Evolutionary conservation across 2,888 invertebrate species (phyloP).

Genomic region (Scaptomyza parva): DNA sequence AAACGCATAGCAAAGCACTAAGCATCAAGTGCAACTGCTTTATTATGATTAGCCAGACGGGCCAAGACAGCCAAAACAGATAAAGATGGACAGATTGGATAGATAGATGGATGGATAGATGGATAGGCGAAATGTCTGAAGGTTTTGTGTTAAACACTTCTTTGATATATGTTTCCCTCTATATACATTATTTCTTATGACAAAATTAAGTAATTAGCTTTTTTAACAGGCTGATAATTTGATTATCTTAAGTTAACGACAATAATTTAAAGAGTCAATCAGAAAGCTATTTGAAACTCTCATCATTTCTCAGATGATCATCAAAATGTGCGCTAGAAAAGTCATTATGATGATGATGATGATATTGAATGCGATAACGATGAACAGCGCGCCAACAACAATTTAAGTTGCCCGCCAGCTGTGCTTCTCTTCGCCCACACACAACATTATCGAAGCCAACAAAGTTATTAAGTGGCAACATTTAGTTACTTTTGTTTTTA

Average conservation of each 20-base stretch:
- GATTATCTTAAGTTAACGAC: not conserved
- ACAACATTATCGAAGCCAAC: constrained; percentile 36
- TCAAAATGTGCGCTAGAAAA: not conserved
- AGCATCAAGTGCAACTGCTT: constrained; percentile 6
- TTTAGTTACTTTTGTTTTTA: constrained; percentile 53
- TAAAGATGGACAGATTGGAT: no score
- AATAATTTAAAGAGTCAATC: not conserved
- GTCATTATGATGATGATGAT: not conserved
- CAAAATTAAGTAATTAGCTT: not conserved
- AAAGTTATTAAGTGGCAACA: constrained; percentile 73
- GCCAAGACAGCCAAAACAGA: not conserved
- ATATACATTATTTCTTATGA: not conserved
- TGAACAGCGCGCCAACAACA: constrained; percentile 1
- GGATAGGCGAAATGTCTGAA: not conserved
- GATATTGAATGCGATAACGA: not conserved
- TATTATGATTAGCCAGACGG: constrained; percentile 12
- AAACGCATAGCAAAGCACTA: not conserved
- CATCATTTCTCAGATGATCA: not conserved
- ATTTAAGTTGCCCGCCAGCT: constrained; percentile 8
- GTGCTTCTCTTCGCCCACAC: not conserved
- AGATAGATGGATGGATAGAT: not conserved
- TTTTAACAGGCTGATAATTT: not conserved
- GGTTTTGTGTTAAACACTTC: not conserved
- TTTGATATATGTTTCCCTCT: no score
- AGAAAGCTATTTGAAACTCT: constrained; percentile 1